Percentiles rank a stretch among this genome's conserved stretches.
Evolutionary conservation across 1,140 invertebrate genomes (phyloP).

Genomic region (Lucilia sericata): DNA sequence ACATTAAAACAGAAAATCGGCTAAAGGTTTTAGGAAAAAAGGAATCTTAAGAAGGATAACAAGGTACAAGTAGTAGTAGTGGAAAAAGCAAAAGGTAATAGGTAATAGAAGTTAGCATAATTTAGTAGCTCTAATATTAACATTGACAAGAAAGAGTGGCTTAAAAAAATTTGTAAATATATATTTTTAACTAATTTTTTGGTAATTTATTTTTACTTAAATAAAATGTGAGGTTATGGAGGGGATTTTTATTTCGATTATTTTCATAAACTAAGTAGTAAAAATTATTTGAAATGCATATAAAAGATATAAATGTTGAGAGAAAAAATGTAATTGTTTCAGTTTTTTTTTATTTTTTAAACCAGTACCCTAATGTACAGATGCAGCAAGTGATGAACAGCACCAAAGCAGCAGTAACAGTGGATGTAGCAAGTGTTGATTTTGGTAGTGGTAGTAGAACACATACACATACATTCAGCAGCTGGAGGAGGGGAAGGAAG

Average conservation of each 20-base stretch:
- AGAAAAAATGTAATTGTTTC: constrained; percentile 51
- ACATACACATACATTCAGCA: constrained; percentile 3
- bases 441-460: constrained; percentile 26
- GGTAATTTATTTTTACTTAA: not conserved
- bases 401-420: constrained; percentile 6
- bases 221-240: constrained; percentile 5
- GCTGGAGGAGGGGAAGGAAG: not conserved
- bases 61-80: too few relatives aligned
- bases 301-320: constrained; percentile 43
- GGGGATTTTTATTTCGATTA: not conserved
- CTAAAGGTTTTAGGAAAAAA: too few relatives aligned
- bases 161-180: not conserved
- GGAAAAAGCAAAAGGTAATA: not conserved
- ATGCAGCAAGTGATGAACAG: constrained; percentile 46
- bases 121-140: not conserved
- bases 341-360: constrained; percentile 51
- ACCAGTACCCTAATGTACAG: constrained; percentile 61
- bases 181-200: not conserved
- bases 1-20: too few relatives aligned
- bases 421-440: not conserved
- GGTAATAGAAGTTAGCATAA: too few relatives aligned
- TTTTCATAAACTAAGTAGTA: not conserved
- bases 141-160: not conserved
- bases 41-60: too few relatives aligned
- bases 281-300: constrained; percentile 16